Conservation (phyloP, 2,888 invertebrate genomes). For the Tupiocoris notatus region DNA sequence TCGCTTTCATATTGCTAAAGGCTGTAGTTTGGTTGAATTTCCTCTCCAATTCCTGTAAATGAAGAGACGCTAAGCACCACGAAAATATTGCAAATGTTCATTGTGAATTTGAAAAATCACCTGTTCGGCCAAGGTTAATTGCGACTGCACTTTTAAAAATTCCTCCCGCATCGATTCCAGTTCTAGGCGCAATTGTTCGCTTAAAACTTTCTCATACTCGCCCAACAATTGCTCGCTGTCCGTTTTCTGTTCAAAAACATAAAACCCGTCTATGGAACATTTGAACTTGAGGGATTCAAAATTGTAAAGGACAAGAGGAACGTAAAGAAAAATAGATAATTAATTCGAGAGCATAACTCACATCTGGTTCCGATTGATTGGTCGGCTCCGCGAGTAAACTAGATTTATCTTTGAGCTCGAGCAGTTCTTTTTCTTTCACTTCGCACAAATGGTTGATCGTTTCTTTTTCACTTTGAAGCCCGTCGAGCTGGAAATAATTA, state of each 20-base stretch:
- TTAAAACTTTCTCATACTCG: slow-evolving; percentile 50
- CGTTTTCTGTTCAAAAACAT: slow-evolving; percentile 42
- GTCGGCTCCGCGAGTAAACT: background rate
- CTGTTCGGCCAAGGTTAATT: slow-evolving; percentile 58
- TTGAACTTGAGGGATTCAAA: too few relatives aligned
- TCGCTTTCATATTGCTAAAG: slow-evolving; percentile 60
- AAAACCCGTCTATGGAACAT: background rate
- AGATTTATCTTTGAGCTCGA: slow-evolving; percentile 25
- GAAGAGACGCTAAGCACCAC: too few relatives aligned
- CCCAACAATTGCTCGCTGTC: slow-evolving; percentile 49
- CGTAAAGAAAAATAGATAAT: background rate
- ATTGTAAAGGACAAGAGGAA: too few relatives aligned
- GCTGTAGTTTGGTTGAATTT: slow-evolving; percentile 61
- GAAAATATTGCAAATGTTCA: too few relatives aligned
- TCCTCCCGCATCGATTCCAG: slow-evolving; percentile 50
- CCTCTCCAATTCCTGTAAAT: slow-evolving; percentile 58
- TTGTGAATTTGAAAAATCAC: too few relatives aligned
- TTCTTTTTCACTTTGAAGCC: slow-evolving; percentile 8
- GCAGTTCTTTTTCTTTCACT: slow-evolving; percentile 22
- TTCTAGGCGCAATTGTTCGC: slow-evolving; percentile 50
- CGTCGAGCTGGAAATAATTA: slow-evolving; percentile 10
- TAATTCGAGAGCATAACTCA: background rate
- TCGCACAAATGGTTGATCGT: slow-evolving; percentile 22
- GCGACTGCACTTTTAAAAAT: slow-evolving; percentile 56
- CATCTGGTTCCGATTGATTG: background rate